Evolutionary conservation across 2,797 vertebrate genomes (phyloP).

Genomic region (Sphenodon punctatus): DNA sequence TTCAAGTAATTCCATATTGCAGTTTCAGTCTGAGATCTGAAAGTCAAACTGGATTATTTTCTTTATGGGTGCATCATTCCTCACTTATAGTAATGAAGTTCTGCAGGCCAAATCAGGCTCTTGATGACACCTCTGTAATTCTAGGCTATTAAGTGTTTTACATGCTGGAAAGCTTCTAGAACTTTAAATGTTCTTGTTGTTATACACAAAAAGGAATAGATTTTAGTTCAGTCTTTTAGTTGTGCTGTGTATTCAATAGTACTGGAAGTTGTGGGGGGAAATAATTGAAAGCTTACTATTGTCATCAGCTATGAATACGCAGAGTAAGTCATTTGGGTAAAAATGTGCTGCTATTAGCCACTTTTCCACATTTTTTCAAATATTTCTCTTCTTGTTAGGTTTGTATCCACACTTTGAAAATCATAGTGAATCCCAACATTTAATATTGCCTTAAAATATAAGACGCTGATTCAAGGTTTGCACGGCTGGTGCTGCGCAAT

Average conservation of each 20-base stretch:
- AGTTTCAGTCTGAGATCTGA: neutral
- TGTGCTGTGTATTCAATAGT: neutral
- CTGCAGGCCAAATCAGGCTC: neutral
- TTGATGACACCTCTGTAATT: neutral
- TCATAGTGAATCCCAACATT: neutral
- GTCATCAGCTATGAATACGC: neutral
- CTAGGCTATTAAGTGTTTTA: neutral
- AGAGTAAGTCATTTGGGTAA: neutral
- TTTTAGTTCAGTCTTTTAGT: neutral
- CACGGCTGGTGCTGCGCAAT: too few relatives aligned
- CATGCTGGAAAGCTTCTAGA: neutral
- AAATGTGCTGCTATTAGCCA: neutral
- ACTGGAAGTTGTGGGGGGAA: neutral
- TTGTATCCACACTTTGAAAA: rapidly evolving
- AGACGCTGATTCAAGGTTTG: too few relatives aligned
- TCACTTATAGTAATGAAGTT: neutral
- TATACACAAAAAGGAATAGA: neutral
- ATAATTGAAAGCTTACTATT: neutral
- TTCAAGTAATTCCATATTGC: neutral
- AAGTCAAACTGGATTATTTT: neutral
- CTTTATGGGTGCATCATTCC: too few relatives aligned
- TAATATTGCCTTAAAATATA: neutral
- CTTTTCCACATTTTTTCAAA: neutral
- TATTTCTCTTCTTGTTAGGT: neutral
- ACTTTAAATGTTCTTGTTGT: neutral